These are phyloP conservation scores for Nasonia oneida DNA, from an alignment of 2,888 invertebrate species.

Conservation along the genomic window DNA sequence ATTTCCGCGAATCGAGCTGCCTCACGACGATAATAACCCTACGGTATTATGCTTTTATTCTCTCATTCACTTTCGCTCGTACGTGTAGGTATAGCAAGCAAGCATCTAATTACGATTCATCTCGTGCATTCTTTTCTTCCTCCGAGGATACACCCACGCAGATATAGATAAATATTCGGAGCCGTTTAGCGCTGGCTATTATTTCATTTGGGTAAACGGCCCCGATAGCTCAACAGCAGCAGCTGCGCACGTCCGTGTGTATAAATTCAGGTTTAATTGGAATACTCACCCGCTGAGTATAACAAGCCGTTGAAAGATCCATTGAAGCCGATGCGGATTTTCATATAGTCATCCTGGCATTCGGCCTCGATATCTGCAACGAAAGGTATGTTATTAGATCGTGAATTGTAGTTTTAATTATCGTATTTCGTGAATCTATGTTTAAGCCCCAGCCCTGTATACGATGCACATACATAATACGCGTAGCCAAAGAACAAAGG, in stretches of 20 bases:
- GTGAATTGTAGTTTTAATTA: constrained; percentile 62
- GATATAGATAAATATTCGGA: not conserved
- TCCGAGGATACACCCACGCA: not conserved
- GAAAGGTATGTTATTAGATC: constrained; percentile 60
- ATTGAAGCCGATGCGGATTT: constrained; percentile 94
- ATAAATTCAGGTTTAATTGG: constrained; percentile 40
- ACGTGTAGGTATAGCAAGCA: not conserved
- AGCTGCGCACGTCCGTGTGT: not conserved
- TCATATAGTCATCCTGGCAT: constrained; percentile 97
- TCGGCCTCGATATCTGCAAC: constrained; percentile 94
- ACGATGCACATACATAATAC: constrained; percentile 14
- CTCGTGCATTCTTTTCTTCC: not conserved
- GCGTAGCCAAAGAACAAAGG: constrained; percentile 57
- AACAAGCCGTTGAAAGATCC: constrained; percentile 93
- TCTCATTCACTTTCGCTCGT: constrained; percentile 20
- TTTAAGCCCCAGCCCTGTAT: not conserved
- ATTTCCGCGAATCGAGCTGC: constrained; percentile 45
- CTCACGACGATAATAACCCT: not conserved
- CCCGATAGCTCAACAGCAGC: not conserved
- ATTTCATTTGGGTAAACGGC: not conserved
- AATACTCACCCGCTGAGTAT: constrained; percentile 89
- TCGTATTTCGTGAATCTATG: constrained; percentile 60
- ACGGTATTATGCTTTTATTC: not conserved
- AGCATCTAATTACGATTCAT: constrained; percentile 25
- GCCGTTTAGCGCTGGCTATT: not conserved